Evolutionary conservation across 37 sponge, comb jelly and placozoan genomes (phyloP).

Genomic region (Theonella swinhoei): DNA sequence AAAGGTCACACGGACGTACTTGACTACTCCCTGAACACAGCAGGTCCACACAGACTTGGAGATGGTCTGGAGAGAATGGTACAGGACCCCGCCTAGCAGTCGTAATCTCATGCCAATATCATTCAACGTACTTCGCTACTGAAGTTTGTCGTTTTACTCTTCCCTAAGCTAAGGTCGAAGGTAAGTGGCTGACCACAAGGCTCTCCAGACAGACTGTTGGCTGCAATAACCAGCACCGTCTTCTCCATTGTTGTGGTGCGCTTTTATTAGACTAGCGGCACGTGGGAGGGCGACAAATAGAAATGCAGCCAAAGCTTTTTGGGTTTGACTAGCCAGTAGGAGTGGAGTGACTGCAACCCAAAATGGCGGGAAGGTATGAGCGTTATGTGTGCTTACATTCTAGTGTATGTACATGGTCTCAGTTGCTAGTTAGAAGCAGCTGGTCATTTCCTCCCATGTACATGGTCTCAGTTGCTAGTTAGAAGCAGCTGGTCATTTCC

Average conservation of each 20-base stretch:
- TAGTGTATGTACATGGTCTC: too few species aligned
- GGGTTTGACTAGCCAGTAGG: too few species aligned
- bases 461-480: too few species aligned
- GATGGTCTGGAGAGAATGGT: conserved; percentile 1
- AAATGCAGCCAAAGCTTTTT: neutral
- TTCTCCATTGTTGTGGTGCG: conserved; percentile 60
- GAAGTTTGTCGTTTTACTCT: neutral
- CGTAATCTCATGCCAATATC: too few species aligned
- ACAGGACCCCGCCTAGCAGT: too few species aligned
- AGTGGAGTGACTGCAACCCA: too few species aligned
- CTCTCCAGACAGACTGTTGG: conserved; percentile 32
- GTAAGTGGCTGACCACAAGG: conserved; percentile 31
- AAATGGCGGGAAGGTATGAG: neutral
- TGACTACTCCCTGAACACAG: conserved; percentile 74
- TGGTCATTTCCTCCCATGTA: too few species aligned
- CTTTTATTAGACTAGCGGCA: neutral
- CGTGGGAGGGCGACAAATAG: neutral
- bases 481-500: too few species aligned
- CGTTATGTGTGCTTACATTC: too few species aligned
- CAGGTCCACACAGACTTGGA: conserved; percentile 84
- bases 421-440: too few species aligned
- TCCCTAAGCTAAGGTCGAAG: conserved; percentile 34
- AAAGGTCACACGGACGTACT: conserved; percentile 83
- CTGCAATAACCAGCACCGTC: conserved; percentile 74
- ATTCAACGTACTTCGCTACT: too few species aligned